These are phyloP conservation scores for Sparus aurata DNA, from an alignment of 2,797 vertebrate genomes.

Conservation along the genomic window DNA sequence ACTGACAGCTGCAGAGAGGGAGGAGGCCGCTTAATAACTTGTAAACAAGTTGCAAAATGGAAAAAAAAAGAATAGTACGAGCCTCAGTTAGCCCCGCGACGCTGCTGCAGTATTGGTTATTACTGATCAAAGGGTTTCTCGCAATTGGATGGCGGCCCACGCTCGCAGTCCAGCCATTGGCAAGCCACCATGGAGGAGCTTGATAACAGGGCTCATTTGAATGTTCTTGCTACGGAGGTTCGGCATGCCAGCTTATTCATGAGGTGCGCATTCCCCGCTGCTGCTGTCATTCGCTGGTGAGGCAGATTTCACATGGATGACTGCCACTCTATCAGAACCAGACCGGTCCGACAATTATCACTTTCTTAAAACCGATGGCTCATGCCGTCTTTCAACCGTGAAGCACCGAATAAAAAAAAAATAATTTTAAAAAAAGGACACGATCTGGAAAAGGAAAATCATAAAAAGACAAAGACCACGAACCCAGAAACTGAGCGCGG, in stretches of 20 bases:
- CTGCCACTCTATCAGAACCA: constrained; percentile 73
- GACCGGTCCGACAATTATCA: constrained; percentile 69
- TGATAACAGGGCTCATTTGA: constrained; percentile 74
- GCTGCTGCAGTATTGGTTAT: constrained; percentile 54
- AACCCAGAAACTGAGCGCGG: constrained; percentile 32
- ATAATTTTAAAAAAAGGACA: constrained; percentile 18
- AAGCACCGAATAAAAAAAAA: constrained; percentile 23
- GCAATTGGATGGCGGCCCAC: constrained; percentile 62
- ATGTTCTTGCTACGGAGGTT: constrained; percentile 61
- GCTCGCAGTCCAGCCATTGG: constrained; percentile 64
- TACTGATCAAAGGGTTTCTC: constrained; percentile 70
- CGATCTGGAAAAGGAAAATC: constrained; percentile 20
- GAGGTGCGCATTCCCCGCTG: constrained; percentile 70
- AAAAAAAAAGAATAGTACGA: constrained; percentile 52
- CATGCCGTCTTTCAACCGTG: constrained; percentile 35
- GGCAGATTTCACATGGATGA: constrained; percentile 60
- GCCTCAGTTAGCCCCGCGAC: constrained; percentile 39
- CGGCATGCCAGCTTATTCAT: constrained; percentile 64
- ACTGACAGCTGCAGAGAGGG: constrained; percentile 65
- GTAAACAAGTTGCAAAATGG: constrained; percentile 78
- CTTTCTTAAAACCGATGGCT: constrained; percentile 43
- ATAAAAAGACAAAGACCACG: constrained; percentile 20
- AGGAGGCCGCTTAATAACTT: constrained; percentile 60
- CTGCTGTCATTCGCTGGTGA: constrained; percentile 70
- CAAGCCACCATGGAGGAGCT: constrained; percentile 60